Evolutionary conservation across 2,113 vertebrate genomes (phyloP), one percentile per base, ranked within the genome.

Genomic region (Platichthys flesus): DNA sequence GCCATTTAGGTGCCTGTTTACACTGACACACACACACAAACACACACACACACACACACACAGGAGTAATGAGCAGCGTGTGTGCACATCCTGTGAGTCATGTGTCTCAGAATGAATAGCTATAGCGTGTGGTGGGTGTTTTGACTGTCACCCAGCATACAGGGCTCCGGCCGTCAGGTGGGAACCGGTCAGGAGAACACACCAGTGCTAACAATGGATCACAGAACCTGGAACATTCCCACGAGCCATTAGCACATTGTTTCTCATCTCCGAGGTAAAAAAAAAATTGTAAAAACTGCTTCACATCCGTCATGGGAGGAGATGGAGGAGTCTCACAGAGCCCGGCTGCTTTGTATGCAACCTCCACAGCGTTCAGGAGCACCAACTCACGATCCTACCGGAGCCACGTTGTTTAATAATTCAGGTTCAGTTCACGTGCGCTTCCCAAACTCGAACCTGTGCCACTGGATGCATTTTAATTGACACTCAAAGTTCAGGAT

Each of bases 401-500:
- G 2, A 64, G 56, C 60, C 64, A 37, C 52, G 23, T 45, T 71
- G 67, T 73, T 81, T 83, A 86, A 83, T 88, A 79, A 88, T 87
- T 83, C 71, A 82, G 59, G 64, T 74, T 18, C 35, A 66, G 56
- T 58, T 54, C 47, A 1, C 16, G 5, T 18, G 47, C 47, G 47
- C 2, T 15, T 62, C 35, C 42, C 13, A 60, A 85, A 66, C 57
- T 52, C 78, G 60, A 83, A 85, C 24, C 59, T 56, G 70, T 68
- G 40, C 12, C 40, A 42, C 54, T 57, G 80, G 51, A 89, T 74
- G 9, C 2, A 4, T 82, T 83, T 80, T 88, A 85, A 90, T 81
- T 92, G 81, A 78, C 83, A 88, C 85, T 80, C 74, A 9, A 63
- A 59, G 79, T 78, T 87, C 60, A 55, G 31, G 58, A 63, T 31